Evolutionary conservation across 2,113 vertebrate genomes (phyloP).

Genomic region (Pseudopodoces humilis): DNA sequence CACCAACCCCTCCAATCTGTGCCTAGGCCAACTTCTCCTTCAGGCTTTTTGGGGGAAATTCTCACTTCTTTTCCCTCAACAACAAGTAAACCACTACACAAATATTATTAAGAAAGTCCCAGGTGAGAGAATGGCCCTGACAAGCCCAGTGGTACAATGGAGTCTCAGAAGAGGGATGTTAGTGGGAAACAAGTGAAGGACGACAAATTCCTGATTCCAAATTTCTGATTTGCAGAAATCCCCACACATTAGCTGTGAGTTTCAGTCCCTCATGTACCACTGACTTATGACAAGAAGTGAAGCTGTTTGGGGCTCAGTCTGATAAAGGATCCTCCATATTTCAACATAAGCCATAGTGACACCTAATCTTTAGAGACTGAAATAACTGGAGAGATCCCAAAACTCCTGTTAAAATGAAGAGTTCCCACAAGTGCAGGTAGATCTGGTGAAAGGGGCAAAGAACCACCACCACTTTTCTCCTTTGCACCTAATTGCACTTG

Average conservation of each 20-base stretch:
- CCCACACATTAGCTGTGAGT: not conserved
- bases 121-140: fast-evolving
- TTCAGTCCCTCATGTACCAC: not conserved
- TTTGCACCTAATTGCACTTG: not conserved
- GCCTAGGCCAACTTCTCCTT: not conserved
- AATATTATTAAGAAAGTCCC: not conserved
- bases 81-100: not conserved
- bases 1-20: not conserved
- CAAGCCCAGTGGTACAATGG: not conserved
- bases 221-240: not conserved
- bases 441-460: not conserved
- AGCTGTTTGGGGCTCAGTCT: not conserved
- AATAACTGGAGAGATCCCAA: not conserved
- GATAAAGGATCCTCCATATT: not conserved
- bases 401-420: not conserved
- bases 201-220: not conserved
- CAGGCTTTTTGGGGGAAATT: not conserved
- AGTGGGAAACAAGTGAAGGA: not conserved
- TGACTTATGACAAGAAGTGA: not conserved
- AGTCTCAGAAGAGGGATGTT: not conserved
- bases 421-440: not conserved
- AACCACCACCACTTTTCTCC: not conserved
- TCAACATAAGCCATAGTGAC: not conserved
- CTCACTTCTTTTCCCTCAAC: not conserved
- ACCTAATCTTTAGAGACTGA: not conserved